Evolutionary conservation across 2,888 invertebrate genomes (phyloP), one percentile per base, ranked within the genome.

Genomic region (Hirtodrosophila trivittata): DNA sequence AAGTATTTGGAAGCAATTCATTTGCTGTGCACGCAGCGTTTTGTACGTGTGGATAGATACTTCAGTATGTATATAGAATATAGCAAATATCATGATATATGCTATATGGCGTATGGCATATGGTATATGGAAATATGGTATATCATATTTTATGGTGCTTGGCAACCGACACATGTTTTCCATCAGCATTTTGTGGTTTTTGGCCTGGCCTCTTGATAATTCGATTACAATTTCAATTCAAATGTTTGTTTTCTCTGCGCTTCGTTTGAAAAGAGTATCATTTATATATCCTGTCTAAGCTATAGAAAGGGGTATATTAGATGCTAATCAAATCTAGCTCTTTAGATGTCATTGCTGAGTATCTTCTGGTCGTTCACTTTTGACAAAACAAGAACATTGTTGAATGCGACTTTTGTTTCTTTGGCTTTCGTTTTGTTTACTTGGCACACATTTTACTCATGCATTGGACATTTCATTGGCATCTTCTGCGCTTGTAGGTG

Each of bases 361-460:
- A 57, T 42, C n/a, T 45, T 0, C 1, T 6, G 35, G 74, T 47
- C 33, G n/a, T 10, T n/a, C n/a, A 9, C 9, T n/a, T 26, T 13
- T 30, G 9, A 18, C 18, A 8, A 8, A 28, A 28, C 7, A 28
- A 28, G 2, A 28, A 9, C 28, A 28, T 13, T 39, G 42, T 32
- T 55, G 37, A 12, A 10, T 10, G 10, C 9, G 3, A 10, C 3
- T 7, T 18, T 12, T 68, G 37, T 46, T 28, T 42, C 14, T 4
- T 37, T 69, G 49, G 46, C 47, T 52, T 33, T 52, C 46, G 30
- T 39, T 54, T 49, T 30, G 59, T 85, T 77, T 63, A 77, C 87
- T 86, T 80, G 78, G 85, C 78, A 84, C 68, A 84, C 55, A 81
- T 77, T 57, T 77, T 39, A 30, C 26, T 16, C 1, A 1, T 28